These are phyloP conservation scores for Ectropis grisescens DNA, from an alignment of 1,140 invertebrate species.

Conservation along the genomic window DNA sequence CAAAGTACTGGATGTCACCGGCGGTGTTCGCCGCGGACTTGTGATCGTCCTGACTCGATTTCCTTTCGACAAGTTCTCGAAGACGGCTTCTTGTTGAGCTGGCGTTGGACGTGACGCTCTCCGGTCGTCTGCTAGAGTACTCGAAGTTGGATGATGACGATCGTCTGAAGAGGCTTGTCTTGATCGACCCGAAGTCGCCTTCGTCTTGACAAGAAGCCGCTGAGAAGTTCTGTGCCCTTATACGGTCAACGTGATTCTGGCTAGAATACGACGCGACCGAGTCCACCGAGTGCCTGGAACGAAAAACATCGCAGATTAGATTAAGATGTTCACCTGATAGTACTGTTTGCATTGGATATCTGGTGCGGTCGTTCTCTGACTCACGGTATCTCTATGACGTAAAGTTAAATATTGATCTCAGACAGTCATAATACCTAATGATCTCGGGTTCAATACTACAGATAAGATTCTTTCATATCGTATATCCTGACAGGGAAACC, in stretches of 20 bases:
- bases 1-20: constrained; percentile 65
- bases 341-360: constrained; percentile 37
- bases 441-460: constrained; percentile 1
- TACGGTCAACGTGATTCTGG: constrained; percentile 71
- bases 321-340: constrained; percentile 34
- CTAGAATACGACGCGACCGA: constrained; percentile 71
- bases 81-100: constrained; percentile 66
- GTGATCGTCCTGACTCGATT: constrained; percentile 62
- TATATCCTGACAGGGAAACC: not conserved
- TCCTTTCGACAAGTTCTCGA: constrained; percentile 65
- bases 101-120: constrained; percentile 56
- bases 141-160: constrained; percentile 62
- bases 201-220: constrained; percentile 67
- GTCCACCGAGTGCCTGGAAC: constrained; percentile 70
- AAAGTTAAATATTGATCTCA: constrained; percentile 20
- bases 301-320: constrained; percentile 41
- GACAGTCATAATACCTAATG: constrained; percentile 5
- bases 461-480: not conserved
- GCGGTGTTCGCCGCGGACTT: constrained; percentile 56
- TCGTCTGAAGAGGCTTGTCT: constrained; percentile 59
- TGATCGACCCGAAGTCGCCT: constrained; percentile 57
- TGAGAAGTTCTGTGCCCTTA: constrained; percentile 66
- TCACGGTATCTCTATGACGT: constrained; percentile 20
- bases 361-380: constrained; percentile 14
- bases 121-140: constrained; percentile 50